Evolutionary conservation across 2,888 invertebrate species (phyloP).

Genomic region (Diabrotica balteata): DNA sequence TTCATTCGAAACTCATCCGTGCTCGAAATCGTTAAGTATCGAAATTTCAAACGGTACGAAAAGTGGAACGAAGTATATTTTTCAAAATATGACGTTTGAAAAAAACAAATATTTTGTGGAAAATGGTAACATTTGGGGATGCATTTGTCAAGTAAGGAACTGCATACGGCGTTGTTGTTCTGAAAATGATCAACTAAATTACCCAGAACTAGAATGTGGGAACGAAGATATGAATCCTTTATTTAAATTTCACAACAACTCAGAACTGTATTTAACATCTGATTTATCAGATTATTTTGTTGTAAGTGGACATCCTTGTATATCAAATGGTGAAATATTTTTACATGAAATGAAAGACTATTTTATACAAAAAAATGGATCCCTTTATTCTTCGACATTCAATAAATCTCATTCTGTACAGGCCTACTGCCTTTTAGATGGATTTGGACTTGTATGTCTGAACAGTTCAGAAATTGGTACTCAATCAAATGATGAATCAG

Average conservation of each 20-base stretch:
- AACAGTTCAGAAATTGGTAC: too few species aligned
- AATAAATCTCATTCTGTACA: too few species aligned
- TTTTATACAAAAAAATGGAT: constrained; percentile 1
- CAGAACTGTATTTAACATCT: too few species aligned
- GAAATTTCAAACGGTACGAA: constrained; percentile 33
- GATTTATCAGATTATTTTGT: neutral
- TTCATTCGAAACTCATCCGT: constrained; percentile 9
- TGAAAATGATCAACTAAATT: neutral
- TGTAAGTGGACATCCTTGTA: neutral
- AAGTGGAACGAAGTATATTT: constrained; percentile 12
- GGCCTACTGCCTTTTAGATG: too few species aligned
- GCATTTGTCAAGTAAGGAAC: constrained; percentile 36
- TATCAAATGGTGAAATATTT: too few species aligned
- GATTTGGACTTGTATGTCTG: too few species aligned
- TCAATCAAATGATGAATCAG: too few species aligned
- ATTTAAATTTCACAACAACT: too few species aligned
- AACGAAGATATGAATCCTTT: too few species aligned
- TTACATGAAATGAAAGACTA: neutral
- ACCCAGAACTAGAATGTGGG: too few species aligned
- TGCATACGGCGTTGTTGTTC: constrained; percentile 45
- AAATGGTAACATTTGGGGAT: constrained; percentile 21
- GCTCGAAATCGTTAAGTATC: constrained; percentile 22
- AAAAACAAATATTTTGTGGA: constrained; percentile 18
- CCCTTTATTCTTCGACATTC: neutral
- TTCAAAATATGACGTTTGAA: constrained; percentile 19